Conservation (phyloP, 2,113 vertebrate species). For the Salvator merianae region DNA sequence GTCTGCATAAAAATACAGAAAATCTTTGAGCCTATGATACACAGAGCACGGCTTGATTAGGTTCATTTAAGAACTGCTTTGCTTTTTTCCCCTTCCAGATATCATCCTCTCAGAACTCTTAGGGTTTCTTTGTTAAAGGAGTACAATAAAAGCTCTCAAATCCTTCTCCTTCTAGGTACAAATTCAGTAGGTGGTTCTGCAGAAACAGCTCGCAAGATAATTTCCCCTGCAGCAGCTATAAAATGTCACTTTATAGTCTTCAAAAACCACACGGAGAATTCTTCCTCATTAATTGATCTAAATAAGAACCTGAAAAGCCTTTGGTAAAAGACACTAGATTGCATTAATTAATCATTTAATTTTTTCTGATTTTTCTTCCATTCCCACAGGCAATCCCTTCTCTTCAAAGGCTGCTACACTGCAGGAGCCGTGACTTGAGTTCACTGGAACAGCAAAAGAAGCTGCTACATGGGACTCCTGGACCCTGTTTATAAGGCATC, state of each 20-base stretch:
- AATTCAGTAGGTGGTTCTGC: conserved; percentile 48
- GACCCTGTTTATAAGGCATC: conserved; percentile 53
- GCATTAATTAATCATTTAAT: conserved; percentile 75
- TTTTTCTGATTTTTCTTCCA: conserved; percentile 64
- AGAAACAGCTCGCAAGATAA: conserved; percentile 47
- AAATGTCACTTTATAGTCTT: conserved; percentile 56
- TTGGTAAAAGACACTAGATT: conserved; percentile 69
- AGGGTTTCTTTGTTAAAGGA: neutral
- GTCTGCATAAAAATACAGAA: neutral
- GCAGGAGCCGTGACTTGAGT: conserved; percentile 44
- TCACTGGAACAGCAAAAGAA: conserved; percentile 43
- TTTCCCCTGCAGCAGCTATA: conserved; percentile 58
- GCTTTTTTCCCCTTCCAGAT: neutral
- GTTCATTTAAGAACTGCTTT: neutral
- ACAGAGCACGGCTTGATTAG: neutral
- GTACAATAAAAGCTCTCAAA: conserved; percentile 29
- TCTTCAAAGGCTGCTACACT: conserved; percentile 63
- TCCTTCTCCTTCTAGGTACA: conserved; percentile 6
- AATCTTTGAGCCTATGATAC: neutral
- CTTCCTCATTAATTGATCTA: conserved; percentile 65
- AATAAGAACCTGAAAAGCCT: conserved; percentile 64
- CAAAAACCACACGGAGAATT: conserved; percentile 57
- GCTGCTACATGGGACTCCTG: conserved; percentile 5
- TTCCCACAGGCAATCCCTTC: conserved; percentile 64
- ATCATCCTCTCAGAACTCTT: neutral